These are phyloP conservation scores for Crypturellus tataupa DNA, from an alignment of 2,797 vertebrate genomes.

Conservation along the genomic window DNA sequence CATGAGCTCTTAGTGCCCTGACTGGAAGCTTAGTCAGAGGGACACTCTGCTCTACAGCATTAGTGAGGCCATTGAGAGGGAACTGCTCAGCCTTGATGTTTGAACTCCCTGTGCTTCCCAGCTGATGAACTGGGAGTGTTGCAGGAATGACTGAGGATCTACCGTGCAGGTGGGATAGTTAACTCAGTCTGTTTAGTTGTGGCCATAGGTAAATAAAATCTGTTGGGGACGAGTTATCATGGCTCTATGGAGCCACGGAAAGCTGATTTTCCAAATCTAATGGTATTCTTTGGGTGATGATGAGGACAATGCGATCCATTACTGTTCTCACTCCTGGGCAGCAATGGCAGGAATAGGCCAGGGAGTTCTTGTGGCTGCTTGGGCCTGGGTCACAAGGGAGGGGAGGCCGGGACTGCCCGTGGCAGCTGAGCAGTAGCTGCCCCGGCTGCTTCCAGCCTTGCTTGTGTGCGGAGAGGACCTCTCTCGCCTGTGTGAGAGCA, in stretches of 20 bases:
- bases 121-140: not conserved
- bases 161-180: not conserved
- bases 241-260: not conserved
- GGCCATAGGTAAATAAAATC: not conserved
- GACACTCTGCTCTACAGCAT: not conserved
- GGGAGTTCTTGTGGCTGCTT: not conserved
- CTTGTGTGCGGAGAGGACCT: not conserved
- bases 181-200: not conserved
- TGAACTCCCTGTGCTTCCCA: not conserved
- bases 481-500: not conserved
- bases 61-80: not conserved
- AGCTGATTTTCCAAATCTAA: not conserved
- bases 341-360: not conserved
- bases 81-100: not conserved
- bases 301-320: not conserved
- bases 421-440: not conserved
- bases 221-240: not conserved
- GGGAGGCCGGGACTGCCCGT: accelerated
- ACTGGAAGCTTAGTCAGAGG: not conserved
- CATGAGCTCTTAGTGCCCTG: not conserved
- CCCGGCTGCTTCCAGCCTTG: not conserved
- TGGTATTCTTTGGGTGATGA: accelerated
- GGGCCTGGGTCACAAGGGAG: not conserved
- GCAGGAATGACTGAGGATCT: not conserved
- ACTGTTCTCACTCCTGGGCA: not conserved